Evolutionary conservation across 1,140 invertebrate genomes (phyloP).

Genomic region (Dendroctonus ponderosae): DNA sequence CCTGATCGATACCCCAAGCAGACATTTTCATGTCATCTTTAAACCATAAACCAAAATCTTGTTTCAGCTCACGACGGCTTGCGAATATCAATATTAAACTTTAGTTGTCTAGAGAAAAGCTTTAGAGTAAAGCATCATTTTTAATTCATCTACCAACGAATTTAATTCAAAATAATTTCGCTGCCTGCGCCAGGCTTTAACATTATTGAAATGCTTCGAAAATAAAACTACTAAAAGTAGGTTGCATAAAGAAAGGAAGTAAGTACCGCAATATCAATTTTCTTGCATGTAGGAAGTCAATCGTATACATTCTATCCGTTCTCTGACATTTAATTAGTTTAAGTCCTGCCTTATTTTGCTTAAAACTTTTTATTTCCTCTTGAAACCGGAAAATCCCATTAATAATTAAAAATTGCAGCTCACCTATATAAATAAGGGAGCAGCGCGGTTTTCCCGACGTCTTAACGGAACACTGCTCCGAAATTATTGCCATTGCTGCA

Average conservation of each 20-base stretch:
- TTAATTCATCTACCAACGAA: no score
- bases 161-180: no score
- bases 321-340: background rate
- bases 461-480: constrained; percentile 48
- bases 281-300: no score
- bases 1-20: constrained; percentile 47
- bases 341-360: constrained; percentile 8
- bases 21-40: constrained; percentile 46
- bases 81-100: constrained; percentile 33
- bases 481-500: constrained; percentile 50
- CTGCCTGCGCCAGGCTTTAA: no score
- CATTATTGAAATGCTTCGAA: no score
- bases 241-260: no score
- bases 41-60: constrained; percentile 39
- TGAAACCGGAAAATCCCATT: constrained; percentile 21
- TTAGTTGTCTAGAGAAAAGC: constrained; percentile 4
- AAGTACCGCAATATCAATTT: no score
- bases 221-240: no score
- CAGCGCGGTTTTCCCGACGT: constrained; percentile 42
- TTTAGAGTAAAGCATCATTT: no score
- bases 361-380: constrained; percentile 25
- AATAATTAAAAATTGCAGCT: constrained; percentile 34
- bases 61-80: constrained; percentile 28
- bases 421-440: constrained; percentile 36
- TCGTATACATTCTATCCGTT: background rate